Percentiles rank a stretch among this genome's conserved stretches.
Conservation (phyloP, 2,113 vertebrate genomes). For the Labeo rohita region DNA sequence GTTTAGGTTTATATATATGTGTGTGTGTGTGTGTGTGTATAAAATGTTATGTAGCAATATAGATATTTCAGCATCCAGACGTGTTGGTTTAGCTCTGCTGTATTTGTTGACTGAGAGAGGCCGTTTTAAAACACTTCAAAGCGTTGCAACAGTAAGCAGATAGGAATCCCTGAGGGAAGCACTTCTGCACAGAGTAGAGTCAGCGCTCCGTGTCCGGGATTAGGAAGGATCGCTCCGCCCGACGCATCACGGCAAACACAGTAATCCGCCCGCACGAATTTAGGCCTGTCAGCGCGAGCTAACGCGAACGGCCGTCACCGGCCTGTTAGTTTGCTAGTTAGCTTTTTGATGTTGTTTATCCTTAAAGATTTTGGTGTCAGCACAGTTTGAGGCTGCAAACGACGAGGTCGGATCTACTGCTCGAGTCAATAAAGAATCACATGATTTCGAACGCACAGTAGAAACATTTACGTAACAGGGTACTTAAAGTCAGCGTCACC, state of each 20-base stretch:
- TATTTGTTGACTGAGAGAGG: neutral
- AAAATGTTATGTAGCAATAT: no score
- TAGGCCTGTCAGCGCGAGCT: neutral
- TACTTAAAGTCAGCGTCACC: no score
- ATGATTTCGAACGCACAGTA: no score
- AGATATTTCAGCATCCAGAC: no score
- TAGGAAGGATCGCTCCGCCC: slow-evolving; percentile 34
- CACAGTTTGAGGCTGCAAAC: neutral
- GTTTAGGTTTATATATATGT: no score
- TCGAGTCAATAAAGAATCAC: neutral
- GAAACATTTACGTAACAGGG: no score
- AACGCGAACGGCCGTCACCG: neutral
- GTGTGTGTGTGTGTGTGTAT: no score
- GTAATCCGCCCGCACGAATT: slow-evolving; percentile 9
- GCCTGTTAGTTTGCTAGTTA: slow-evolving; percentile 4
- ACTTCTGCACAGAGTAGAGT: slow-evolving; percentile 17
- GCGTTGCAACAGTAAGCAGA: slow-evolving; percentile 5
- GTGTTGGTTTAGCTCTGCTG: no score
- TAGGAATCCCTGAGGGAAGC: slow-evolving; percentile 37
- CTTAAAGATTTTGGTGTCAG: neutral
- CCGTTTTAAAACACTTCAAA: neutral
- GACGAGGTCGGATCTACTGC: neutral
- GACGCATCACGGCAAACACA: slow-evolving; percentile 9
- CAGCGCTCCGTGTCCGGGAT: slow-evolving; percentile 23
- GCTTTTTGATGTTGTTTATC: slow-evolving; percentile 1